Base-by-base conservation (phyloP, 2,888 invertebrate species). In the Taphrorychus bicolor region DNA sequence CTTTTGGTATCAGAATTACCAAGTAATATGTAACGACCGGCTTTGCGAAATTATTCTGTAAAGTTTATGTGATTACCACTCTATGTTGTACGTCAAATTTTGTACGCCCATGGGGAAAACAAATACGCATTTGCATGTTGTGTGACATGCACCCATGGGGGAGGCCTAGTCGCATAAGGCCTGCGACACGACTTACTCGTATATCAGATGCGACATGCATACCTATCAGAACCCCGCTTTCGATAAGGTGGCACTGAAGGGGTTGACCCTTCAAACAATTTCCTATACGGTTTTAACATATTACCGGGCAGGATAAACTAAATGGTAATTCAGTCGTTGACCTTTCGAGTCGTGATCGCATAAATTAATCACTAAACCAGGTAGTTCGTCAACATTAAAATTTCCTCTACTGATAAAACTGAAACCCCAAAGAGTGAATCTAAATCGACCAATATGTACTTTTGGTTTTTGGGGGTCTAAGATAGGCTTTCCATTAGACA, bases 161-260 rank as follows among this genome's bases (percentile, higher is more conserved):
- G 58, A 64, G 52, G 23, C 23, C 17, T 32, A 40, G 22, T 52
- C 49, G 51, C 56, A 58, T 58, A 64, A 64, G 42, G 64, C 58
- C 32, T 65, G 32, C 23, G 14, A 59, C 32, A 54, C 65, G 59
- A 62, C 56, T 45, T 49, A 41, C 22, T 60, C 60, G 21, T 59
- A 56, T 66, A 66, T 66, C 66, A 59, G 66, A 66, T 66, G 60
- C 60, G 66, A 66, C 66, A 66, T 66, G 66, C 66, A 66, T 54
- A 56, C 49, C 59, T 49, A 42, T 45, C 48, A 14, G 49, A 60
- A 42, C 65, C 59, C 65, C 48, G 53, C 11, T 65, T 54, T 42
- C 59, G 66, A 66, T 66, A 66, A 66, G 66, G 51, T 56, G 59
- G 59, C 65, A 60, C 60, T 60, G 56, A 60, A 59, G 66, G 60